Base-by-base conservation (phyloP, 2,888 invertebrate species). In the Gerosis bhagava region DNA sequence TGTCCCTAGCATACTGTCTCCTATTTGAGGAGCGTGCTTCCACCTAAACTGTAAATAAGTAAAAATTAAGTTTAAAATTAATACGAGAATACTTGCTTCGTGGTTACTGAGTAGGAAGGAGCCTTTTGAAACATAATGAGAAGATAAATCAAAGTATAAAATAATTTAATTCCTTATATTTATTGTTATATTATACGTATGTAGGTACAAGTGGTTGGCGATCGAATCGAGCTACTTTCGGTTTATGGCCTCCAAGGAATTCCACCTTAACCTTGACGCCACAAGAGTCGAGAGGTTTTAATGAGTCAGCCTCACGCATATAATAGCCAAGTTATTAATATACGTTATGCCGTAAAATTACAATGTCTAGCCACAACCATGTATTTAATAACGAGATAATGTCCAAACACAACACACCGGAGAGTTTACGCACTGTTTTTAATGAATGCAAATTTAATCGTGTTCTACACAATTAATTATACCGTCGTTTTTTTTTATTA, bases 311-410 rank as follows among this genome's bases (percentile, higher is more conserved):
- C 63, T 62, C 62, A 59, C 50, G 42, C 49, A 56, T 59, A 68
- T 43, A 35, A 43, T 36, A 44, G 22, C 36, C 34, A 67, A 53
- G 60, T 60, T 66, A 68, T 70, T 71, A 66, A 67, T 65, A 59
- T 57, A 54, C 62, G 63, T 65, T 70, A 65, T 62, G 66, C 65
- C 63, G 59, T 77, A 73, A 77, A 77, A 70, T 73, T 76, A 76
- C 74, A 73, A 65, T 61, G 66, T 67, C 60, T 70, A 70, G 64
- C n/a, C n/a, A n/a, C n/a, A n/a, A n/a, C 62, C 63, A 65, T 42
- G 57, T 65, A 67, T n/a, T 70, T 65, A 67, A 65, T 65, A 65
- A 63, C 65, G 50, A 67, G 67, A 67, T 72, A 67, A 61, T 63
- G 62, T 60, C 54, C 52, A n/a, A 42, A 57, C 56, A 51, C 51